Base-by-base conservation (phyloP, 2,888 invertebrate species). In the Seira sanloemensis region DNA sequence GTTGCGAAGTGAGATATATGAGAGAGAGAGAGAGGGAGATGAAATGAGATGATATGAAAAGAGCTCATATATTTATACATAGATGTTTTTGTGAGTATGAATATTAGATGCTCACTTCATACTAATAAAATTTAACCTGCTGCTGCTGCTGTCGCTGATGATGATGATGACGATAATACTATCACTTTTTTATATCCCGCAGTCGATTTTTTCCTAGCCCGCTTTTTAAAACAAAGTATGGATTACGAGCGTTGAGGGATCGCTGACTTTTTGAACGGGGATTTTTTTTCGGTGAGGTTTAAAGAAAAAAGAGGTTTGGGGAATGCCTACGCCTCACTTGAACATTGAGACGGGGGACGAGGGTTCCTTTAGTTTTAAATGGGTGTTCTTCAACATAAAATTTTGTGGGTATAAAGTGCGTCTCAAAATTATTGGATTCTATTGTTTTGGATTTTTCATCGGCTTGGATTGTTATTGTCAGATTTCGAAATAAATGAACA, bases 231-330 rank as follows among this genome's bases (percentile, higher is more conserved):
- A 18, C 50, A 50, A n/a, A n/a, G n/a, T 50, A 16, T 50, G n/a
- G 67, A 77, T 77, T 77, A 77, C 68, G 77, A 77, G 77, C 77
- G 77, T 68, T 77, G 68, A 68, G 77, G 77, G 77, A 77, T 77
- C 68, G 54, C 68, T 77, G 77, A 77, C 37, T 67, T n/a, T n/a
- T 67, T 66, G 66, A 75, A 54, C 75, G 66, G 16, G 50, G 16
- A 50, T 50, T 50, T 50, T 50, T n/a, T n/a, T n/a, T n/a, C n/a
- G n/a, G n/a, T n/a, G n/a, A n/a, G n/a, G n/a, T n/a, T n/a, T n/a
- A n/a, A n/a, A n/a, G n/a, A n/a, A n/a, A n/a, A n/a, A n/a, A n/a
- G n/a, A n/a, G n/a, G n/a, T n/a, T n/a, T n/a, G n/a, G n/a, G n/a
- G n/a, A n/a, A n/a, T n/a, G n/a, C n/a, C n/a, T n/a, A n/a, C n/a